These are phyloP conservation scores for Augochlora pura DNA, from an alignment of 1,140 invertebrate genomes.

Conservation along the genomic window DNA sequence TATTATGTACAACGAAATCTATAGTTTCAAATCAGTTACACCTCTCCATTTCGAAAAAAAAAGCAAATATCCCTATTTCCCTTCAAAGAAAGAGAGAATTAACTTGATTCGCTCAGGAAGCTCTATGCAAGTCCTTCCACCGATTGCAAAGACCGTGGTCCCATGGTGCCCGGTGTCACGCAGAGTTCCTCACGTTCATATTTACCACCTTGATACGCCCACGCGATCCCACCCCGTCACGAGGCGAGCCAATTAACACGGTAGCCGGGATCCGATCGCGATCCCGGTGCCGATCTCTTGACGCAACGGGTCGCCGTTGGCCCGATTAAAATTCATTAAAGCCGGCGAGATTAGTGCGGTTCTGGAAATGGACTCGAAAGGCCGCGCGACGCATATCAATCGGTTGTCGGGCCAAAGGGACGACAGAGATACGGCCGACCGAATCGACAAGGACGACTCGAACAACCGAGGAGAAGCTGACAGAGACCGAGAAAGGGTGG, in stretches of 20 bases:
- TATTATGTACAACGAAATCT: too few species aligned
- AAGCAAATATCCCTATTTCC: too few species aligned
- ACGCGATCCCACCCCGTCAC: not conserved
- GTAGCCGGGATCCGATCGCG: constrained; percentile 24
- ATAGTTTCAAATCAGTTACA: too few species aligned
- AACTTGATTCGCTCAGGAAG: too few species aligned
- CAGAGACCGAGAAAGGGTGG: not conserved
- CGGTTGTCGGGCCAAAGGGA: constrained; percentile 40
- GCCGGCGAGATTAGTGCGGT: constrained; percentile 62
- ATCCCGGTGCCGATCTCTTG: constrained; percentile 46
- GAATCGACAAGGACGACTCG: not conserved
- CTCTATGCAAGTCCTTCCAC: too few species aligned
- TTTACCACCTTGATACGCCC: constrained; percentile 29
- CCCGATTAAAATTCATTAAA: constrained; percentile 71
- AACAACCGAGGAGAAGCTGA: not conserved
- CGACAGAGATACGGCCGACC: constrained; percentile 19
- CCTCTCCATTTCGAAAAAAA: too few species aligned
- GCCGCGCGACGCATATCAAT: constrained; percentile 70
- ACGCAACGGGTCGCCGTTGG: constrained; percentile 22
- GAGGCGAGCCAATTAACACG: constrained; percentile 54
- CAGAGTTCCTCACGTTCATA: constrained; percentile 33
- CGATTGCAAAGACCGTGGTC: too few species aligned
- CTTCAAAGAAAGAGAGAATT: too few species aligned
- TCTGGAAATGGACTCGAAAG: constrained; percentile 67
- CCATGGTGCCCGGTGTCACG: constrained; percentile 7